Evolutionary conservation across 2,888 invertebrate species (phyloP).

Genomic region (Trichacis sp.): DNA sequence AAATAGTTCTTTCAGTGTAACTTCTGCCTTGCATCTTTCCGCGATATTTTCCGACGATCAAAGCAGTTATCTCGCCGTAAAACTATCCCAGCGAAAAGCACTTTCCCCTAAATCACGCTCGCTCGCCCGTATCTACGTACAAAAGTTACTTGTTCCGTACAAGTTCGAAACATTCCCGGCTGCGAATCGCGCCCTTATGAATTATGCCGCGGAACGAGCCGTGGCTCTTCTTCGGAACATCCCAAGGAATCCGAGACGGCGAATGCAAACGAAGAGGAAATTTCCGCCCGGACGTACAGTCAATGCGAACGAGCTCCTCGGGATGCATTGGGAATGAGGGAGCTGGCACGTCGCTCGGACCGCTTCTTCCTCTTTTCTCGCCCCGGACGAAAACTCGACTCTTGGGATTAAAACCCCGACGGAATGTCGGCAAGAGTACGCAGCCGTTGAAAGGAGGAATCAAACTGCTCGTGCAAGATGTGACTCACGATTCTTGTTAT

Average conservation of each 20-base stretch:
- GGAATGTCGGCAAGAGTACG: constrained; percentile 28
- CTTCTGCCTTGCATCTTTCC: too few species aligned
- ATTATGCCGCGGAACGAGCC: constrained; percentile 24
- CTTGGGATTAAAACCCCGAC: constrained; percentile 46
- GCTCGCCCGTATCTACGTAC: constrained; percentile 7
- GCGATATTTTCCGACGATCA: too few species aligned
- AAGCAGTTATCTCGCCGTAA: too few species aligned
- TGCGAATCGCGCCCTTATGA: constrained; percentile 23
- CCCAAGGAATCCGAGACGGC: constrained; percentile 27
- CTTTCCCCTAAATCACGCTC: not conserved
- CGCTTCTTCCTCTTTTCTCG: constrained; percentile 14
- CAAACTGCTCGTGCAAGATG: constrained; percentile 32
- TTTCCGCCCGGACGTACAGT: constrained; percentile 30
- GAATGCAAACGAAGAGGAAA: constrained; percentile 25
- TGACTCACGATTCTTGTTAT: constrained; percentile 39
- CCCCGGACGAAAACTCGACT: constrained; percentile 34
- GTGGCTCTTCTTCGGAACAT: constrained; percentile 24
- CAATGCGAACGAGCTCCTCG: constrained; percentile 47
- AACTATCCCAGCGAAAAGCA: too few species aligned
- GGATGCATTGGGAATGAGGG: constrained; percentile 38
- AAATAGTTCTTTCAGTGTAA: too few species aligned
- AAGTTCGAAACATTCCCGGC: constrained; percentile 12
- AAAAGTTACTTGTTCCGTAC: constrained; percentile 20
- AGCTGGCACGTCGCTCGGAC: not conserved
- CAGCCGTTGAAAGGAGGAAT: constrained; percentile 22